Conservation (phyloP, 2,113 vertebrate genomes). For the Corydoras sp. region DNA sequence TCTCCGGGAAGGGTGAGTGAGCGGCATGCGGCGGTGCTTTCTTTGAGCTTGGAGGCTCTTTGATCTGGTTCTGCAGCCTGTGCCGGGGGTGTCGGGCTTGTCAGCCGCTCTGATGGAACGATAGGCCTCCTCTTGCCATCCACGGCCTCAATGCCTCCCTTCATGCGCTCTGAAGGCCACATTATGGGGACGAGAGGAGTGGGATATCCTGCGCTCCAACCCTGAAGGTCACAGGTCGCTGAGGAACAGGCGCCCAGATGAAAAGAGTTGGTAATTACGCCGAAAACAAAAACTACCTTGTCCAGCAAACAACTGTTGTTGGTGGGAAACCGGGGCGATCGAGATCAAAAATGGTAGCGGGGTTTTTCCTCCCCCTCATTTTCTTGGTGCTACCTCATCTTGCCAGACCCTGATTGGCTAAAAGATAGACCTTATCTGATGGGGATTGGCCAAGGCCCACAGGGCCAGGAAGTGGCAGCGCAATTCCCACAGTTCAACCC, state of each 20-base stretch:
- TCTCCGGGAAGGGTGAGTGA: conserved; percentile 14
- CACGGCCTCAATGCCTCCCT: conserved; percentile 72
- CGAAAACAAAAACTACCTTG: conserved; percentile 71
- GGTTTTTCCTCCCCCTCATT: conserved; percentile 44
- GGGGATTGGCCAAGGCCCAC: conserved; percentile 63
- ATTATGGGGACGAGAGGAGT: conserved; percentile 69
- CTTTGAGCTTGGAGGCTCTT: conserved; percentile 54
- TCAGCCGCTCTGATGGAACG: conserved; percentile 67
- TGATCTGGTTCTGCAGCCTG: conserved; percentile 63
- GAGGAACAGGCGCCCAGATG: conserved; percentile 72
- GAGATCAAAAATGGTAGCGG: conserved; percentile 59
- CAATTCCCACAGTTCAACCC: conserved; percentile 64
- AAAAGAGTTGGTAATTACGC: conserved; percentile 69
- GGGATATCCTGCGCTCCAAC: conserved; percentile 75
- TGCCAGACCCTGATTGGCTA: conserved; percentile 57
- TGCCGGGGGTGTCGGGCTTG: conserved; percentile 67
- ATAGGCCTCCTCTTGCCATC: conserved; percentile 67
- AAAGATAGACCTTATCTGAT: conserved; percentile 62
- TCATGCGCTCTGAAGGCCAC: conserved; percentile 72
- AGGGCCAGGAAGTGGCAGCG: conserved; percentile 69
- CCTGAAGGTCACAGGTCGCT: conserved; percentile 55
- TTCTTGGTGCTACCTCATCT: conserved; percentile 46
- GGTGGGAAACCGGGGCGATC: conserved; percentile 60
- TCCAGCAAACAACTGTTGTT: conserved; percentile 72
- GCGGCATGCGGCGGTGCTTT: conserved; percentile 34